Evolutionary conservation across 2,797 vertebrate genomes (phyloP), one percentile per base, ranked within the genome.

Genomic region (Pangasius djambal): DNA sequence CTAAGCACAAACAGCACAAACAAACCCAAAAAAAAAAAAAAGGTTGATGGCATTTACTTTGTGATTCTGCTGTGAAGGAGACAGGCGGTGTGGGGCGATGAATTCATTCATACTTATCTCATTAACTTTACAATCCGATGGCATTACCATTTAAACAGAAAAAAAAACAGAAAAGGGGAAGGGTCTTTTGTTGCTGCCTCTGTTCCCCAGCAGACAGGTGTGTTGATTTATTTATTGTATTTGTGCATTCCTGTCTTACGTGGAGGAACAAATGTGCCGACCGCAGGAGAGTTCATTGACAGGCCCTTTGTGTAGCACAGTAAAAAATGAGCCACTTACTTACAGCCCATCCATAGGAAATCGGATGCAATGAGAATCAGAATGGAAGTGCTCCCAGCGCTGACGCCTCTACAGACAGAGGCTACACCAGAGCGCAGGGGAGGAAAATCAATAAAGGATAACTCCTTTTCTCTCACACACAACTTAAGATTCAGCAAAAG

Each of bases 331-430:
- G 95, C 95, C 95, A 94, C 96, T 96, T 96, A 96, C 96, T 95
- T 96, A 97, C 97, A 97, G 97, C 96, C 96, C 96, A 94, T 95
- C 96, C 95, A 96, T 94, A 97, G 96, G 97, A 97, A 97, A 95
- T 96, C 95, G 96, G 95, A 96, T 96, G 96, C 96, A 97, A 96
- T 96, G 96, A 96, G 94, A 97, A 97, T 95, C 95, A 96, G 95
- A 96, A 94, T 96, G 96, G 96, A 97, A 96, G 95, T 95, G 94
- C 94, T 95, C 95, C 96, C 96, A 93, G 95, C 92, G 96, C 95
- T 94, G 93, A 2, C 61, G 95, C 95, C 94, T 94, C 92, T 91
- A 89, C 90, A 89, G 86, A 89, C 95, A 90, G 87, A 86, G 79
- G 90, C 88, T 94, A 96, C 96, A 94, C 63, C 85, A 90, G 87